Base-by-base conservation (phyloP, 2,888 invertebrate species). In the Pteria penguin region DNA sequence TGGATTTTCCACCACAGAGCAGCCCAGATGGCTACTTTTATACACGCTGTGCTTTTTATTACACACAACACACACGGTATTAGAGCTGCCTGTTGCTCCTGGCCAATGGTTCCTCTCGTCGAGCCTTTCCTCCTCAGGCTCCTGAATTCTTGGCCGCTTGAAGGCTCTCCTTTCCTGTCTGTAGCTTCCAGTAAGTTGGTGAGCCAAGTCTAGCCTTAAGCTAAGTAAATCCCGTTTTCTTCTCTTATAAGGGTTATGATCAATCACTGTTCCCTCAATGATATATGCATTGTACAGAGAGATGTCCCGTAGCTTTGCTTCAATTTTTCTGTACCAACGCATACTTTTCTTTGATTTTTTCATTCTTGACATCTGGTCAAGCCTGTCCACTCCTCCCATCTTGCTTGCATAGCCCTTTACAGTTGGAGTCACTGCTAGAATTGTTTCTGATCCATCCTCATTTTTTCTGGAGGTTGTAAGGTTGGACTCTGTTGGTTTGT, bases 341-440 rank as follows among this genome's bases (percentile, higher is more conserved):
- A 70, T 31, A 29, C 11, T 26, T 57, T 75, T 70, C 24, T 65
- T 60, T n/a, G 32, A 29, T 18, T 61, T 58, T 32, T 58, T 61
- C 14, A 66, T 2, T 18, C 71, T 26, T n/a, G 71, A 58, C 36
- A 33, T 71, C 31, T 76, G 71, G 61, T 76, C 62, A 14, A 72
- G 62, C 2, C 72, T 5, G 55, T 76, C 76, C 5, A 76, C 67
- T 26, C 71, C 76, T 26, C 72, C 67, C 76, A 76, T 75, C 32
- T 58, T 68, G 22, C 31, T 24, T 1, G 71, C 52, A 76, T 76
- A 76, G 5, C 45, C 71, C 24, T n/a, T 2, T 27, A 27, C 22
- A n/a, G 67, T 36, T 29, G 72, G 76, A 24, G 66, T 71, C 32
- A 24, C 31, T 24, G 66, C 27, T 18, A 76, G 60, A 4, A 27